Conservation (phyloP, 2,113 vertebrate species). For the Ophthalmolycus amberensis region DNA sequence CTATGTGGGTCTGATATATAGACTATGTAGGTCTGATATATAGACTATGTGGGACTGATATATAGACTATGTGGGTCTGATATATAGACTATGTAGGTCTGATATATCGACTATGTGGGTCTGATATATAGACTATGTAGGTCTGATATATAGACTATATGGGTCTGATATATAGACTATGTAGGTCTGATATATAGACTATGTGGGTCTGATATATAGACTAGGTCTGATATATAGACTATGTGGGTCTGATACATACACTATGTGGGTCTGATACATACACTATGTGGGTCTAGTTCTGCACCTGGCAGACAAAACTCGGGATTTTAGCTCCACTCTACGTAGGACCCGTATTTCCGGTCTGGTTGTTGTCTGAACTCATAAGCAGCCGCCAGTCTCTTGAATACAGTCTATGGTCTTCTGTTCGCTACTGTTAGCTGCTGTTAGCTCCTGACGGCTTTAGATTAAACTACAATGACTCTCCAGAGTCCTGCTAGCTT, state of each 20-base stretch:
- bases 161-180: too few species aligned
- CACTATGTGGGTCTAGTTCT: neutral
- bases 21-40: neutral
- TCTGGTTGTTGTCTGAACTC: constrained; percentile 7
- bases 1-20: neutral
- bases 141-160: neutral
- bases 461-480: neutral
- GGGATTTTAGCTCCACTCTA: fast-evolving
- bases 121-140: neutral
- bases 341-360: constrained; percentile 44
- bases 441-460: too few species aligned
- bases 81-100: too few species aligned
- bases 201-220: too few species aligned
- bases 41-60: neutral
- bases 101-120: neutral
- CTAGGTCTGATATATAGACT: too few species aligned
- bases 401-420: neutral
- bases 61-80: too few species aligned
- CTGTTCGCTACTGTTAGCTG: neutral
- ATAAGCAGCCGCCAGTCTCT: constrained; percentile 17
- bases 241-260: neutral
- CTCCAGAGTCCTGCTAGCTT: too few species aligned
- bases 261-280: neutral
- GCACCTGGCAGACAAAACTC: neutral
- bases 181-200: too few species aligned